Evolutionary conservation across 2,113 vertebrate genomes (phyloP).

Genomic region (Pteruthius melanotis): DNA sequence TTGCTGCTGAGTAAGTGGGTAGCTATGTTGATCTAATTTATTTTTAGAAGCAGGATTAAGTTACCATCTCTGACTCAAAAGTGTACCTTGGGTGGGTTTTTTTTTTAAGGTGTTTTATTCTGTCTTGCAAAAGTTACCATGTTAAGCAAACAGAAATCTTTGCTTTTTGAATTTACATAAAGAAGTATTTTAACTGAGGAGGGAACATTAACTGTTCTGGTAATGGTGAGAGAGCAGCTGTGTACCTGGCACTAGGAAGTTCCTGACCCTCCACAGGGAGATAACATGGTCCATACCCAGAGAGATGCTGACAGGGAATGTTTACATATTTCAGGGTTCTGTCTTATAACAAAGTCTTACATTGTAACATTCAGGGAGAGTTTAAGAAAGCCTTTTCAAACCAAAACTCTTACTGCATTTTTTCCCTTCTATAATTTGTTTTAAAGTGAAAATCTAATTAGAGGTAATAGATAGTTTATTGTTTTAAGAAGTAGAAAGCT

Average conservation of each 20-base stretch:
- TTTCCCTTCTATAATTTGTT: neutral
- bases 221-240: neutral
- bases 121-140: neutral
- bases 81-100: neutral
- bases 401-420: neutral
- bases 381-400: neutral
- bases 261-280: neutral
- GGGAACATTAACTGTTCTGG: neutral
- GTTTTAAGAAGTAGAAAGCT: neutral
- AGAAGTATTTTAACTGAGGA: neutral
- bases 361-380: neutral
- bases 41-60: conserved; percentile 63
- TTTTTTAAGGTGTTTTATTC: neutral
- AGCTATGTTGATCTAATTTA: conserved; percentile 55
- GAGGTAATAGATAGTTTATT: neutral
- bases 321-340: neutral
- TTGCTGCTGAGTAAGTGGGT: conserved; percentile 1
- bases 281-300: neutral
- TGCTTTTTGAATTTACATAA: neutral
- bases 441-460: neutral
- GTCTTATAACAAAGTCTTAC: neutral
- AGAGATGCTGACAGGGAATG: neutral
- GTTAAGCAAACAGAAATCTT: neutral
- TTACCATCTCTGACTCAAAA: neutral
- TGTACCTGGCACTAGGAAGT: neutral